phyloP scores from a whole-genome alignment of 2,797 vertebrate genomes.

The Sebastes steindachneri region DNA sequence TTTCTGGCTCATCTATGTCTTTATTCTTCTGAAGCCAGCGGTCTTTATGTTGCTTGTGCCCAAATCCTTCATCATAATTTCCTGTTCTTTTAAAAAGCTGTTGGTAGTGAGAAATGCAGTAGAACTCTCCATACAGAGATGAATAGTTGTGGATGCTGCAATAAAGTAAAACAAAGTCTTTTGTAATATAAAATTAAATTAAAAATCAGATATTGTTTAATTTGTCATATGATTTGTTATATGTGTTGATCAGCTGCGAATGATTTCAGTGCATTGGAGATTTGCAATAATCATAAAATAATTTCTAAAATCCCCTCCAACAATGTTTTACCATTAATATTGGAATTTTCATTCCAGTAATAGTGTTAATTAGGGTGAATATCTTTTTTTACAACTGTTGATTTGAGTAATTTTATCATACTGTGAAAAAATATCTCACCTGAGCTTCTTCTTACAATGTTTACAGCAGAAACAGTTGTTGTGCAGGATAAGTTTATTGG shows the following conservation, averaged over 20 bases:
- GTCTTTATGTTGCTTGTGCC: constrained; percentile 83
- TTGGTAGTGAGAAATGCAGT: constrained; percentile 87
- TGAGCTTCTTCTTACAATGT: constrained; percentile 86
- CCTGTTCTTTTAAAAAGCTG: constrained; percentile 83
- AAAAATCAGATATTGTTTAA: background rate
- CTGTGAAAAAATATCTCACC: constrained; percentile 79
- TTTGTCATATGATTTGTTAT: background rate
- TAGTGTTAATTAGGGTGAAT: background rate
- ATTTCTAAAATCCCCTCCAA: no score
- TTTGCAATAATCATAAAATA: background rate
- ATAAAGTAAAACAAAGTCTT: constrained; percentile 55
- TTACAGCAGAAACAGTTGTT: constrained; percentile 88
- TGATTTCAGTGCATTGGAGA: background rate
- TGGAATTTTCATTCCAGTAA: no score
- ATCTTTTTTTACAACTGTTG: background rate
- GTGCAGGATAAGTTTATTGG: constrained; percentile 84
- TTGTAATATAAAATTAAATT: background rate
- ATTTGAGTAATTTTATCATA: background rate
- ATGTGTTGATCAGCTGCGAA: background rate
- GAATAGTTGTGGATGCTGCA: constrained; percentile 88
- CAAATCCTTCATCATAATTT: constrained; percentile 86
- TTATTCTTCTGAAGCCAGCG: constrained; percentile 76
- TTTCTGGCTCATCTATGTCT: constrained; percentile 57
- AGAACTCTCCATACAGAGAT: constrained; percentile 85
- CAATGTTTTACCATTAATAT: no score